phyloP scores from a whole-genome alignment of 2,888 invertebrate species.

The Halictus ligatus region DNA sequence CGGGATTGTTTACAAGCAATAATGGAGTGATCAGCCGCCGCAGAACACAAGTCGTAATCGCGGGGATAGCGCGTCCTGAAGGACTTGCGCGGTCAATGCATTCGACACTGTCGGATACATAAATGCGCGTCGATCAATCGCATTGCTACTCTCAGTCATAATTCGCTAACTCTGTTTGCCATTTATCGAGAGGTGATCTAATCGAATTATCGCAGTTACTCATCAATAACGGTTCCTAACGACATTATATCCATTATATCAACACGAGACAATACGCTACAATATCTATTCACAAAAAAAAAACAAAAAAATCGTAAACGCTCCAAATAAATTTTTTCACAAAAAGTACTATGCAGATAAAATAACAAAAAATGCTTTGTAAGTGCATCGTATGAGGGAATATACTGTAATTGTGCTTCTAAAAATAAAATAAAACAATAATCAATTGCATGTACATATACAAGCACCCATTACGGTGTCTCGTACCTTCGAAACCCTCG shows the following conservation, averaged over 20 bases:
- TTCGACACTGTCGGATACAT: not conserved
- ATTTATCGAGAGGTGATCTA: not conserved
- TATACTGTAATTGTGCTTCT: not conserved
- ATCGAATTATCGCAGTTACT: not conserved
- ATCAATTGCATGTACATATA: not conserved
- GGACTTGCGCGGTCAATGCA: not conserved
- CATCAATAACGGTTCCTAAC: not conserved
- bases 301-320: not conserved
- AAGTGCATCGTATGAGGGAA: not conserved
- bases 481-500: constrained; percentile 61
- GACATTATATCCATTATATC: not conserved
- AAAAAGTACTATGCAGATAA: constrained; percentile 10
- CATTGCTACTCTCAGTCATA: not conserved
- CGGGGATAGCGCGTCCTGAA: not conserved
- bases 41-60: no score
- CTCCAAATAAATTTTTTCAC: not conserved
- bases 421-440: not conserved
- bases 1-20: not conserved
- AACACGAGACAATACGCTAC: not conserved
- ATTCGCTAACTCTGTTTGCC: not conserved
- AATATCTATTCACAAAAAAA: not conserved
- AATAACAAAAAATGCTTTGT: not conserved
- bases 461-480: constrained; percentile 13
- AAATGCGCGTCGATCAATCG: not conserved
- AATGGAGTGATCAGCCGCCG: not conserved